phyloP scores from a whole-genome alignment of 2,888 invertebrate species.

The Xanthostigma xanthostigma region DNA sequence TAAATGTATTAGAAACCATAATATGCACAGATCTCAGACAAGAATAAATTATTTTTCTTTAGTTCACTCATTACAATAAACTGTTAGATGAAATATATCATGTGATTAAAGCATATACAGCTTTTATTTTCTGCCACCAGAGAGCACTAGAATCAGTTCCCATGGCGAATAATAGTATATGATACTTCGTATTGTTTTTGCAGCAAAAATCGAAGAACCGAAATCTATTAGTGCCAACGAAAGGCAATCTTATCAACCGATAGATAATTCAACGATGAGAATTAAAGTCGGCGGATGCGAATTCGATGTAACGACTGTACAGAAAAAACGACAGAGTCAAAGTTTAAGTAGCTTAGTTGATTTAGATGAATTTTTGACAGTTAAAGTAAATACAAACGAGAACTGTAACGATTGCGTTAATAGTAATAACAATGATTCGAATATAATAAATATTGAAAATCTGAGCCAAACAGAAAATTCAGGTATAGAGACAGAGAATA shows the following conservation, averaged over 20 bases:
- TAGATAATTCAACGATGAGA: slow-evolving; percentile 28
- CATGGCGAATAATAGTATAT: too few species aligned
- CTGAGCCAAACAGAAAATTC: too few species aligned
- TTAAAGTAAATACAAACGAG: neutral
- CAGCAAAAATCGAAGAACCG: slow-evolving; percentile 14
- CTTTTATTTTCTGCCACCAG: too few species aligned
- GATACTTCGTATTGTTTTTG: neutral
- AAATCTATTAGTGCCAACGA: slow-evolving; percentile 19
- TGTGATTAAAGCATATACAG: too few species aligned
- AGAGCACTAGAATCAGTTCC: too few species aligned
- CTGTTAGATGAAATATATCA: too few species aligned
- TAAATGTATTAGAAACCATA: too few species aligned
- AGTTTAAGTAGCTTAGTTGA: slow-evolving; percentile 28
- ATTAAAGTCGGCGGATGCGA: slow-evolving; percentile 30
- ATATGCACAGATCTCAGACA: too few species aligned
- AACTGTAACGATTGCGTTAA: neutral
- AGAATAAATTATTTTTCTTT: too few species aligned
- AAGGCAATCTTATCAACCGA: slow-evolving; percentile 16
- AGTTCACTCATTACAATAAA: too few species aligned
- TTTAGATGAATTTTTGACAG: slow-evolving; percentile 13
- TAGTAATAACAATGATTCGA: slow-evolving; percentile 1
- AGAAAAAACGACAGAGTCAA: slow-evolving; percentile 24
- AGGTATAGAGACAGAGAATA: too few species aligned
- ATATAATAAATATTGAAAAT: too few species aligned
- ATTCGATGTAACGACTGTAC: slow-evolving; percentile 27